Evolutionary conservation across 2,113 vertebrate species (phyloP).

Genomic region (Sinocyclocheilus anophthalmus): DNA sequence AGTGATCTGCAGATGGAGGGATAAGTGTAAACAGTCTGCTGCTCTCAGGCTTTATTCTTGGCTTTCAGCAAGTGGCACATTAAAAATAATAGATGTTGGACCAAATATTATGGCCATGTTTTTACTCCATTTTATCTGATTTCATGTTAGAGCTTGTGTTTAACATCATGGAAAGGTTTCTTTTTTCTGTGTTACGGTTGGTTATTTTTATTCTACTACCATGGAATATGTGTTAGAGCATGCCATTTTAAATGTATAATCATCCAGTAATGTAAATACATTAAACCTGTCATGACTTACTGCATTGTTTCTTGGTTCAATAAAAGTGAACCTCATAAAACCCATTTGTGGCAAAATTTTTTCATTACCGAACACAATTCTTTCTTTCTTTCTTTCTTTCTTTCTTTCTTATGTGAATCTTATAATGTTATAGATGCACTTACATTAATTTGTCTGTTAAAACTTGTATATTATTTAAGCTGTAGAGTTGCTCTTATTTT

Average conservation of each 20-base stretch:
- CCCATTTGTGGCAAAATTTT: not conserved
- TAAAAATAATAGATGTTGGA: constrained; percentile 20
- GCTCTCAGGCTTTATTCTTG: constrained; percentile 22
- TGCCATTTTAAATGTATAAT: not conserved
- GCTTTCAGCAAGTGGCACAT: constrained; percentile 19
- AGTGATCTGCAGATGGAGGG: constrained; percentile 23
- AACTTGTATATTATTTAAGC: no score
- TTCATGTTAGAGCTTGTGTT: not conserved
- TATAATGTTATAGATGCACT: not conserved
- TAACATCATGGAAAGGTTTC: constrained; percentile 14
- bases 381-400: no score
- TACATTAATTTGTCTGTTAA: not conserved
- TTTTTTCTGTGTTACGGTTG: not conserved
- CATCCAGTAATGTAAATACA: not conserved
- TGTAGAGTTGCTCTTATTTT: not conserved
- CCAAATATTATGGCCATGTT: constrained; percentile 1
- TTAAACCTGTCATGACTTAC: not conserved
- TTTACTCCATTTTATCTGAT: not conserved
- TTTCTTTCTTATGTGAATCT: no score
- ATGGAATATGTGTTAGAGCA: not conserved
- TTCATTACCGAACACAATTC: not conserved
- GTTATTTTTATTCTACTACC: not conserved
- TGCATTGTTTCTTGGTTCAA: not conserved
- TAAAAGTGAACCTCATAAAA: not conserved
- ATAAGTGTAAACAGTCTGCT: constrained; percentile 25